phyloP scores from a whole-genome alignment of 1,140 invertebrate species.

The Eupristina koningsbergeri region DNA sequence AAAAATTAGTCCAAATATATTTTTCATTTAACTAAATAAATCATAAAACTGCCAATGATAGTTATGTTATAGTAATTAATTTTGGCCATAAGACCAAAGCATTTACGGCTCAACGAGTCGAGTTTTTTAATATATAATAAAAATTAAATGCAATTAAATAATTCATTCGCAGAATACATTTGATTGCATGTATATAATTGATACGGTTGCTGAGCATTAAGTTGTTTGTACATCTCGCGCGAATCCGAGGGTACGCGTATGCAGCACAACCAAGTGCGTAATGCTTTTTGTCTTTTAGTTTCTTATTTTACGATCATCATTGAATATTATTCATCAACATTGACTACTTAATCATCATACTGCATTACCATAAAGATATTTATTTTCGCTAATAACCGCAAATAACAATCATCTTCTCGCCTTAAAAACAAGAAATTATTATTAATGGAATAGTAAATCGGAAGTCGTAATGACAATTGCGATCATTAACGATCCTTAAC shows the following conservation, averaged over 20 bases:
- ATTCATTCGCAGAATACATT: slow-evolving; percentile 1
- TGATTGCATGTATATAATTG: not conserved
- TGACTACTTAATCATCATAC: not conserved
- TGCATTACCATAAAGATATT: not conserved
- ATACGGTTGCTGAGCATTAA: not conserved
- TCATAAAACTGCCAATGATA: not conserved
- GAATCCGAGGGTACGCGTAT: not conserved
- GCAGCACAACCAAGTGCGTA: not conserved
- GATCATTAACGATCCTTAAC: not conserved
- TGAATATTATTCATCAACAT: not conserved
- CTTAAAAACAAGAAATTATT: not conserved
- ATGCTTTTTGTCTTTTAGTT: not conserved
- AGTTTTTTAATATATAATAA: not conserved
- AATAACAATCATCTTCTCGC: not conserved
- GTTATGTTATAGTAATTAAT: not conserved
- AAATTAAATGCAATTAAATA: not conserved
- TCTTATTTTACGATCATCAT: not conserved
- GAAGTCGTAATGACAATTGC: not conserved
- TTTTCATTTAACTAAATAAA: not conserved
- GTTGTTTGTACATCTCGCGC: not conserved
- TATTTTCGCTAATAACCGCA: not conserved
- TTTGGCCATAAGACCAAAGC: not conserved
- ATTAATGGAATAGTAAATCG: not conserved
- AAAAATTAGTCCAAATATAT: not conserved
- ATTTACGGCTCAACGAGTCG: not conserved